Evolutionary conservation across 1,140 invertebrate species (phyloP).

Genomic region (Temnothorax curvispinosus): DNA sequence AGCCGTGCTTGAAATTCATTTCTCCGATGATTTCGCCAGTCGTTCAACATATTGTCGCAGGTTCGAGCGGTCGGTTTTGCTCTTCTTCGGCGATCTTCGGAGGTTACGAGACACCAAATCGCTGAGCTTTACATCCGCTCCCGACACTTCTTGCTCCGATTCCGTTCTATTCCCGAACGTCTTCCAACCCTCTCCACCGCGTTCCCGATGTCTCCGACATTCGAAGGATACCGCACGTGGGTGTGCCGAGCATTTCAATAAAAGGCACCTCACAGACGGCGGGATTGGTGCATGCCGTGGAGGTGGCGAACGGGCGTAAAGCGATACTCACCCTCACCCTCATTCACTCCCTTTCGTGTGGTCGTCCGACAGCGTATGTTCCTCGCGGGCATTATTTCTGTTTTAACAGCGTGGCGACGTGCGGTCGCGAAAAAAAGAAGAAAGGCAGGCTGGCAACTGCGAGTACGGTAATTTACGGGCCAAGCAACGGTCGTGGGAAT

Average conservation of each 20-base stretch:
- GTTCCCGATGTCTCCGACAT: constrained; percentile 15
- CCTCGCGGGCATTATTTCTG: constrained; percentile 59
- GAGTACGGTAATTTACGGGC: constrained; percentile 45
- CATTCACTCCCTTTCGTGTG: constrained; percentile 42
- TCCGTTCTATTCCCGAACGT: constrained; percentile 52
- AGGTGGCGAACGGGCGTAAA: constrained; percentile 32
- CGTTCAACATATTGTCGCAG: constrained; percentile 47
- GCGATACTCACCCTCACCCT: constrained; percentile 47
- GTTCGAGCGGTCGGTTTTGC: constrained; percentile 54
- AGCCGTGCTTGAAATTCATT: constrained; percentile 45
- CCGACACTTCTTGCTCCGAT: constrained; percentile 39
- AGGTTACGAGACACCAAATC: constrained; percentile 58
- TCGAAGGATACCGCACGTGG: constrained; percentile 56
- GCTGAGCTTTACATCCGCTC: constrained; percentile 62
- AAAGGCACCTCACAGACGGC: constrained; percentile 58
- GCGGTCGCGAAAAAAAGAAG: constrained; percentile 1
- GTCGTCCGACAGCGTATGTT: constrained; percentile 40
- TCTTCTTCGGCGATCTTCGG: constrained; percentile 35
- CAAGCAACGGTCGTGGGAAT: constrained; percentile 6
- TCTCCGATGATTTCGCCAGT: constrained; percentile 36
- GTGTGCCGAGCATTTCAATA: constrained; percentile 73
- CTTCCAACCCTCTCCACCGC: background rate
- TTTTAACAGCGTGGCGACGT: constrained; percentile 45
- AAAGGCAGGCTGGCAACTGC: constrained; percentile 15
- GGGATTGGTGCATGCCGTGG: constrained; percentile 6